These are phyloP conservation scores for Piprites chloris DNA, from an alignment of 2,113 vertebrate genomes.

Conservation along the genomic window DNA sequence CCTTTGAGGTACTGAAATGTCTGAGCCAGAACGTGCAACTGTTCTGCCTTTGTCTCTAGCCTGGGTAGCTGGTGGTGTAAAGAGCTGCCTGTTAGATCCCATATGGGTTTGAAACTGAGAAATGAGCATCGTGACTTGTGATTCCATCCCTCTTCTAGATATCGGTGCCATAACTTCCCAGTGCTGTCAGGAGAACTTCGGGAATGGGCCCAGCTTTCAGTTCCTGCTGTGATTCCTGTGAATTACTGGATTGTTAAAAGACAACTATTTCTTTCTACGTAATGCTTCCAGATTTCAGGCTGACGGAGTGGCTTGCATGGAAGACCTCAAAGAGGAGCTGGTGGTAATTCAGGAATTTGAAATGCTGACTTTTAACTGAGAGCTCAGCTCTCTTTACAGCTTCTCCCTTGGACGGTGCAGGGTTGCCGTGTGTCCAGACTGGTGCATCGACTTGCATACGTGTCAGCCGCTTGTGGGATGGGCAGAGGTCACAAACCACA, in stretches of 20 bases:
- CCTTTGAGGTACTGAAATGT: background rate
- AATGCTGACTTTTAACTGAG: background rate
- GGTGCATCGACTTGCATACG: background rate
- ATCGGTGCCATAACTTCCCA: background rate
- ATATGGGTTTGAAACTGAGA: background rate
- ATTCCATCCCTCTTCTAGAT: background rate
- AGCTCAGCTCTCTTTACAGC: background rate
- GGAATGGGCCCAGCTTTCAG: background rate
- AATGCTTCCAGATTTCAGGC: background rate
- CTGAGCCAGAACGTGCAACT: background rate
- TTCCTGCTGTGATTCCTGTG: constrained; percentile 7
- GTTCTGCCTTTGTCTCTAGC: background rate
- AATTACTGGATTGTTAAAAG: constrained; percentile 28
- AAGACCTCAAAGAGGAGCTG: background rate
- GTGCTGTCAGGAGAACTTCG: background rate
- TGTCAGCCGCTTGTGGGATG: background rate
- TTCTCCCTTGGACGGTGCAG: accelerated
- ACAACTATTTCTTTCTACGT: background rate
- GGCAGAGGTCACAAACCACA: background rate
- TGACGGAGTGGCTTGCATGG: background rate
- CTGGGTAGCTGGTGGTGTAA: background rate
- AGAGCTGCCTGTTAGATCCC: background rate
- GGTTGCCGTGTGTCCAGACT: background rate
- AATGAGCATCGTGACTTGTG: background rate
- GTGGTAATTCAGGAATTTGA: background rate